phyloP scores from a whole-genome alignment of 2,113 vertebrate species.

The Uria aalge region DNA sequence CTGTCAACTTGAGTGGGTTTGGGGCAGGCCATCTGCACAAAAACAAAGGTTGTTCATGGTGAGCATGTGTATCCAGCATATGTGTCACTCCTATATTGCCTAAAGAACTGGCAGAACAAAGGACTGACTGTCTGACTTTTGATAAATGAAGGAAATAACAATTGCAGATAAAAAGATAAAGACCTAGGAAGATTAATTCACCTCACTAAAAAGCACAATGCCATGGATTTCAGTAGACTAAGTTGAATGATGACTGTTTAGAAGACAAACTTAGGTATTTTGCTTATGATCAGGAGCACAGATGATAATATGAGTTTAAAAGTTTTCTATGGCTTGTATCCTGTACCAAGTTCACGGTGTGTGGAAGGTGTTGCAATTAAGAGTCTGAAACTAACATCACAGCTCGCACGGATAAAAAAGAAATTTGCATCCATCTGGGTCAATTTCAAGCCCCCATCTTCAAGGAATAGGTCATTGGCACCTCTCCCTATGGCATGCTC shows the following conservation, averaged over 20 bases:
- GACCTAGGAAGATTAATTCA: not conserved
- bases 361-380: not conserved
- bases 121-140: not conserved
- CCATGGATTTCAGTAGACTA: not conserved
- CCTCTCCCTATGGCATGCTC: not conserved
- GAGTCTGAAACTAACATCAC: not conserved
- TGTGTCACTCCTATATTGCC: not conserved
- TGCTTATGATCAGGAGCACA: not conserved
- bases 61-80: not conserved
- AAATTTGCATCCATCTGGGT: not conserved
- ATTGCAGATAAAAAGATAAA: not conserved
- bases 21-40: not conserved
- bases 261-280: not conserved
- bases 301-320: not conserved
- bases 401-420: not conserved
- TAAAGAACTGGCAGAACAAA: not conserved
- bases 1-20: not conserved
- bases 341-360: not conserved
- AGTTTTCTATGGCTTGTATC: not conserved
- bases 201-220: not conserved
- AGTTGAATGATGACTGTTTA: not conserved
- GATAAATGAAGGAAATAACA: not conserved
- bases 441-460: not conserved
- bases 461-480: not conserved
- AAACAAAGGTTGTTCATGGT: not conserved